Base-by-base conservation (phyloP, 1,140 invertebrate species). In the Pectinophora gossypiella region DNA sequence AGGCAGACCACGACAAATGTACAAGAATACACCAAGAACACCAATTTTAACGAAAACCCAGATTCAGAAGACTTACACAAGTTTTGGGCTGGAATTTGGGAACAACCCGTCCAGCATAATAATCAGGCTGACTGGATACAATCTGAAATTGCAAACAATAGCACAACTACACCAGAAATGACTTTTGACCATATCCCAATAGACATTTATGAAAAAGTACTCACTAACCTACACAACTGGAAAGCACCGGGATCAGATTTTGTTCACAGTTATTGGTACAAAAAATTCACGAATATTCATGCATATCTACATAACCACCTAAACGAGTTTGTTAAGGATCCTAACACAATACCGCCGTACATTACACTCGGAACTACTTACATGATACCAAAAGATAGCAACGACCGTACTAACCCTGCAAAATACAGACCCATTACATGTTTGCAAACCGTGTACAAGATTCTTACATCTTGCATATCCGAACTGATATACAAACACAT, bases 381-480 rank as follows among this genome's bases (percentile, higher is more conserved):
- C 32, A 35, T 61, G 38, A 44, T 55, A 19, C 58, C 57, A 5
- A 68, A 68, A 56, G 45, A 56, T 20, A 12, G 9, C 19, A 15
- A 51, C 20, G 46, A 48, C 21, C 5, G 5, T 5, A 32, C 15
- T 4, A 40, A 35, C 27, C 15, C 21, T 51, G n/a, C n/a, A n/a
- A n/a, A n/a, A n/a, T n/a, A n/a, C n/a, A 7, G 45, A 59, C 46
- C 52, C 51, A 32, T 56, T 5, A 64, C 61, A 6, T 64, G 62
- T 44, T 21, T 68, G 6, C 51, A 54, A n/a, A n/a, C n/a, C n/a
- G n/a, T n/a, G n/a, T n/a, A n/a, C n/a, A n/a, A n/a, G n/a, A n/a
- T n/a, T n/a, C 23, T 68, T 22, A 64, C 61, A 20, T 18, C 54
- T 15, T 60, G 54, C 20, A 49, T 70, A 13, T 32, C 23, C 18